Evolutionary conservation across 2,113 vertebrate species (phyloP).

Genomic region (Dinomys branickii): DNA sequence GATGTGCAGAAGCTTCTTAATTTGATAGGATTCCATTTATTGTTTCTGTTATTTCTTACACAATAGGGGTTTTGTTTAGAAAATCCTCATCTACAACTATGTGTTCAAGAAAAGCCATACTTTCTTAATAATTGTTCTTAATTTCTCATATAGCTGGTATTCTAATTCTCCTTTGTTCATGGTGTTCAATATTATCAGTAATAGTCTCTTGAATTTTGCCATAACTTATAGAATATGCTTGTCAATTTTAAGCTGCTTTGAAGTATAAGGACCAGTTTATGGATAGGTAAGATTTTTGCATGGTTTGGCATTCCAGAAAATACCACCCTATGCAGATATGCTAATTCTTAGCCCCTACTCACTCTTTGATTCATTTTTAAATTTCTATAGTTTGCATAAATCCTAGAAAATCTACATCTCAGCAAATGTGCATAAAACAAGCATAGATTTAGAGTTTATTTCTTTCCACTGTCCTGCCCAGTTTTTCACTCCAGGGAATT

Average conservation of each 20-base stretch:
- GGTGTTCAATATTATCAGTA: neutral
- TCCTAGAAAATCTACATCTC: neutral
- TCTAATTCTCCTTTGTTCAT: neutral
- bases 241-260: neutral
- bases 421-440: neutral
- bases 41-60: neutral
- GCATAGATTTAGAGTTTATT: neutral
- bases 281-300: neutral
- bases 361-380: neutral
- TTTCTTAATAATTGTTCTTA: neutral
- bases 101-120: neutral
- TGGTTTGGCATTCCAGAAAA: neutral
- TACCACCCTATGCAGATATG: neutral
- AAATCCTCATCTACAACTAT: neutral
- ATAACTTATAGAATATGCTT: neutral
- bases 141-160: neutral
- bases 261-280: neutral
- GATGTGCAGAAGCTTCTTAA: neutral
- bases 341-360: neutral
- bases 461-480: neutral
- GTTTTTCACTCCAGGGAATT: neutral
- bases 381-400: neutral
- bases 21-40: neutral
- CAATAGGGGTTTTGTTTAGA: neutral
- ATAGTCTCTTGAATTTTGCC: neutral